Evolutionary conservation across 2,888 invertebrate genomes (phyloP).

Genomic region (Caenorhabditis drosophilae): DNA sequence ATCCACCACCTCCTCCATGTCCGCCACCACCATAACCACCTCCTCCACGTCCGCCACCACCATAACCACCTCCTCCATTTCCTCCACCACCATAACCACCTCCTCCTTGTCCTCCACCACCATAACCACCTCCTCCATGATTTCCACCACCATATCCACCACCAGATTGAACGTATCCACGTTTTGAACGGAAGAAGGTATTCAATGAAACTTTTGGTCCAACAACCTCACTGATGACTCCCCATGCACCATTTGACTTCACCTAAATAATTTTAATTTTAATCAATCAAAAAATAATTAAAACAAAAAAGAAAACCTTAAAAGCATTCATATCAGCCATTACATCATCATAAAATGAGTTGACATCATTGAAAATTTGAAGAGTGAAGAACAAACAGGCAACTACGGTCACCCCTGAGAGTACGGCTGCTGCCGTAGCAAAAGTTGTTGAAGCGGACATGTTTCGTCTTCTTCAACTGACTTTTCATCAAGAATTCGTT

Average conservation of each 20-base stretch:
- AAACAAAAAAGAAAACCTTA: conserved; percentile 18
- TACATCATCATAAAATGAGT: conserved; percentile 32
- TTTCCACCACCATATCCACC: conserved; percentile 9
- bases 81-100: conserved; percentile 21
- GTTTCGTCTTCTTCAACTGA: no score
- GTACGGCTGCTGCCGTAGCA: conserved; percentile 21
- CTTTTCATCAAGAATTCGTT: no score
- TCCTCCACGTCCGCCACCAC: conserved; percentile 14
- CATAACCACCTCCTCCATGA: conserved; percentile 9
- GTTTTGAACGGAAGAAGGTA: conserved; percentile 19
- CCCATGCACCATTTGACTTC: conserved; percentile 34
- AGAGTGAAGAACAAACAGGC: conserved; percentile 29
- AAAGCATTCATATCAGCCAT: conserved; percentile 38
- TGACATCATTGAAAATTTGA: conserved; percentile 42
- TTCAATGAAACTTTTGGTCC: conserved; percentile 17
- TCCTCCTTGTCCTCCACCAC: conserved; percentile 11
- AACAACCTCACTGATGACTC: conserved; percentile 20
- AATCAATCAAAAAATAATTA: background rate
- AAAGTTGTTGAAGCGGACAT: conserved; percentile 31
- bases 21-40: conserved; percentile 9
- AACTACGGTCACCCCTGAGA: conserved; percentile 26
- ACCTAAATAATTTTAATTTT: conserved; percentile 9
- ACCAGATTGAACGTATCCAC: conserved; percentile 23
- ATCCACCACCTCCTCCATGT: conserved; percentile 13
- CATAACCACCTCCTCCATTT: conserved; percentile 16